Evolutionary conservation across 2,113 vertebrate species (phyloP).

Genomic region (Danio rerio): GRCz12tu NC_133198.1:31992001-31992500

Average conservation of each 20-base stretch:
- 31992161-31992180: constrained; percentile 65
- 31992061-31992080: constrained; percentile 3
- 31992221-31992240: constrained; percentile 79
- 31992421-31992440: constrained; percentile 14
- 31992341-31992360: constrained; percentile 33
- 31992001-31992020: no score
- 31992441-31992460: constrained; percentile 4
- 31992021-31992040: not conserved
- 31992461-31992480: constrained; percentile 47
- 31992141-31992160: constrained; percentile 64
- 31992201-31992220: constrained; percentile 82
- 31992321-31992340: constrained; percentile 61
- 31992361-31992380: constrained; percentile 35
- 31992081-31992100: not conserved
- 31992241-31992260: constrained; percentile 70
- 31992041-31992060: constrained; percentile 28
- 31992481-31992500: constrained; percentile 38
- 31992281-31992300: constrained; percentile 78
- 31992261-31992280: constrained; percentile 65
- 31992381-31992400: constrained; percentile 23
- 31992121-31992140: not conserved
- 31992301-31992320: constrained; percentile 62
- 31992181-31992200: constrained; percentile 78
- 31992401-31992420: constrained; percentile 33
- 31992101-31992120: not conserved